Evolutionary conservation across 2,797 vertebrate species (phyloP).

Genomic region (Graptemys geographica): DNA sequence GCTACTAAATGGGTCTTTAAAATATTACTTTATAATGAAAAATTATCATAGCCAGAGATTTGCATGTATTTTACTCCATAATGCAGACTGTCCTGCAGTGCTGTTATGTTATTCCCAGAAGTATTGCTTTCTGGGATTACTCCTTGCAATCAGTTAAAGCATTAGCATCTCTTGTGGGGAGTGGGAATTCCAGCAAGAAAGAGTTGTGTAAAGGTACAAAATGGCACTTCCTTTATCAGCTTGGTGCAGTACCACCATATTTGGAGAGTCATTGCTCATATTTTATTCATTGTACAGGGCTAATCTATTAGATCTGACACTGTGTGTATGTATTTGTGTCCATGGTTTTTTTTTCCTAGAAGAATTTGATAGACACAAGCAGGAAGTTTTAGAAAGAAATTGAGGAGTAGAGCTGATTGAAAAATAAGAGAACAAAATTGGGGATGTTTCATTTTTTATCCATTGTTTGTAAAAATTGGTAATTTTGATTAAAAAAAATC

Average conservation of each 20-base stretch:
- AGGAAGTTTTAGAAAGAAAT: neutral
- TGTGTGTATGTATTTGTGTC: neutral
- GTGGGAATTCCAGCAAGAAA: neutral
- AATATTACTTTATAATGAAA: neutral
- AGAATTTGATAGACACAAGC: neutral
- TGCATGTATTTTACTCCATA: slow-evolving; percentile 17
- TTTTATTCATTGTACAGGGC: neutral
- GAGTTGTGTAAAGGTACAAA: neutral
- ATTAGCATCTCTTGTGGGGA: neutral
- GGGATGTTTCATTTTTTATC: neutral
- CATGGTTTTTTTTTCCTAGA: neutral
- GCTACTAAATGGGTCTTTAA: slow-evolving; percentile 44
- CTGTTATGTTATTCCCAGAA: neutral
- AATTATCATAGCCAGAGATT: neutral
- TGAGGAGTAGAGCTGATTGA: neutral
- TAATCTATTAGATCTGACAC: neutral
- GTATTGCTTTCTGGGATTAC: rapidly evolving
- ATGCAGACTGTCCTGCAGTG: neutral
- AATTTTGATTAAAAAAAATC: neutral
- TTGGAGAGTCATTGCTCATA: neutral
- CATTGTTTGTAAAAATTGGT: neutral
- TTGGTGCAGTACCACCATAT: rapidly evolving
- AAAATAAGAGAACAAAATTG: neutral
- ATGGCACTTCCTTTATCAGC: neutral
- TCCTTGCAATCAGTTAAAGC: neutral